Evolutionary conservation across 2,888 invertebrate genomes (phyloP), one percentile per base, ranked within the genome.

Genomic region (Catocala sponsa): DNA sequence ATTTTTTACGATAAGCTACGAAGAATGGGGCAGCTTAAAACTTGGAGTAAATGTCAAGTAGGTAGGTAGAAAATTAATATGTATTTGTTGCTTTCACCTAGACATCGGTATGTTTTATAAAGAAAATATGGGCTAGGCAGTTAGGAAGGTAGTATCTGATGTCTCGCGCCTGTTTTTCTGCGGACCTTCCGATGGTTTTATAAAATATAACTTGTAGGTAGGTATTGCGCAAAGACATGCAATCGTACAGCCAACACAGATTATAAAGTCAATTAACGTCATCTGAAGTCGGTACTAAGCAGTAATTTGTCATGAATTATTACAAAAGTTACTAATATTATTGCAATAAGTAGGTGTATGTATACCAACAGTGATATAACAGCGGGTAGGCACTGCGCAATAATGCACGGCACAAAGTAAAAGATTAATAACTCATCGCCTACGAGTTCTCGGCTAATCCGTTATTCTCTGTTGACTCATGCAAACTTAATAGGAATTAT

Each of bases 401-500:
- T 60, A 55, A 55, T 25, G 46, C 32, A 51, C 2, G 0, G 38
- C 33, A 46, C 38, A 48, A 48, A 59, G 54, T 54, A 54, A 59
- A 48, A 60, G 54, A 55, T 55, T 55, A 46, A 55, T 60, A 60
- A 60, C 59, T n/a, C 46, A 55, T 60, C 75, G 68, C 75, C 75
- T 59, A 72, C 72, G 41, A 43, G 54, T 50, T 38, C 41, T 25
- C 46, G 25, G 13, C n/a, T 48, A 55, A 63, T 59, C 57, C 50
- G 64, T 60, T 65, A 59, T 55, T 41, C 56, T 53, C 52, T 2
- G 50, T 65, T 73, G 75, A 73, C 6, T 73, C 75, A 68, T 58
- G 0, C 44, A 43, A 55, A 61, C 57, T 51, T 58, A 56, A n/a
- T 60, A 6, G 15, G 49, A 65, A 61, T 74, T 42, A 51, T 60